Base-by-base conservation (phyloP, 2,113 vertebrate genomes). In the Xenotilapia flavipinnis region DNA sequence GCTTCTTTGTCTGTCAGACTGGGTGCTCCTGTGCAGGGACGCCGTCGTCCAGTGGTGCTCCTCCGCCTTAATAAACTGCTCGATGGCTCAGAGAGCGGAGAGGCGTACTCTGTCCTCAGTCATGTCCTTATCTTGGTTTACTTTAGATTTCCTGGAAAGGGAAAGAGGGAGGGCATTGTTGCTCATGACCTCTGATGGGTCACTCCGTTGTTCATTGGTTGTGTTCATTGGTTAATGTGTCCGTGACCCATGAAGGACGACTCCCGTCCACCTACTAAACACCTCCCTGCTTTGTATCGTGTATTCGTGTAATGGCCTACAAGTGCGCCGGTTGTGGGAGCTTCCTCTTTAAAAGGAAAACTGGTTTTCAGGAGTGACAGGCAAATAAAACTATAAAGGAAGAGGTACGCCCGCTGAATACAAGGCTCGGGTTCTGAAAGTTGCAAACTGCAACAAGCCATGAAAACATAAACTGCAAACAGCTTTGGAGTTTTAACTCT, bases 1-100 rank as follows among this genome's bases (percentile, higher is more conserved):
- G 84, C 83, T 86, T 42, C 82, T 90, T 86, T 89, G 85, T 92
- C 85, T 79, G 73, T 84, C 82, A 87, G 65, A 79, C 86, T 8
- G 51, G 86, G 28, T 5, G 17, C 85, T 79, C 31, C 54, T 56
- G 40, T 80, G 75, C 26, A 15, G 11, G 53, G 81, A 87, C 17
- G 1, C 13, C 17, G 53, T 80, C 86, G 53, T 86, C 53, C 68
- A 87, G 17, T 0, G 14, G 62, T 36, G 79, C 58, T 80, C 47
- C 26, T 70, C 12, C 5, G 19, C 82, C 68, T 92, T 90, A 89
- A 92, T 90, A 62, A 90, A 91, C 38, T 54, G 21, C 38, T 55
- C 1, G 21, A 14, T 49, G 38, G 49, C 58, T 65, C n/a, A 28
- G 38, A 7, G 75, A 80, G 84, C 49, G 54, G 49, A 31, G 40